A percentile compares a stretch with the other conserved stretches of the same genome.
These are phyloP conservation scores for Asarcornis scutulata DNA, from an alignment of 2,113 vertebrate genomes.

Conservation along the genomic window DNA sequence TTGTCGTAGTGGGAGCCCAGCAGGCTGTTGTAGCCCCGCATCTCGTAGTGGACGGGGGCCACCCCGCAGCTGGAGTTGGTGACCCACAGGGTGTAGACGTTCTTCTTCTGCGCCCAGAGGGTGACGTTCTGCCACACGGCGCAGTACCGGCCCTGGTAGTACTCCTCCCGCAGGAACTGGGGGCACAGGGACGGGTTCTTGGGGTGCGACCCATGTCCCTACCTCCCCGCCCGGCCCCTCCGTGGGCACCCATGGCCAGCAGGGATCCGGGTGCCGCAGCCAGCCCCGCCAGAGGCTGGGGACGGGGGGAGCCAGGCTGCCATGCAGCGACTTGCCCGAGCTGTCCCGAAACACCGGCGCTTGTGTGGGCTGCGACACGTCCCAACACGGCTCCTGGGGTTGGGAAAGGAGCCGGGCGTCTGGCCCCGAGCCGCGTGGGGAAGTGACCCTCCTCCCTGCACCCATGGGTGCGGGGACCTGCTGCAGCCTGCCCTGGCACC, in stretches of 20 bases:
- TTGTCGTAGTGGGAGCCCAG: slow-evolving; percentile 86
- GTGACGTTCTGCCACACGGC: slow-evolving; percentile 84
- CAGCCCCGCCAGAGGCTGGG: neutral
- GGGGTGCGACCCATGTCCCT: rapidly evolving
- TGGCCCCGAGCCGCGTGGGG: neutral
- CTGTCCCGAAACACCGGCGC: rapidly evolving
- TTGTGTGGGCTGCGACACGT: slow-evolving; percentile 2
- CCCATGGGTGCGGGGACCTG: neutral
- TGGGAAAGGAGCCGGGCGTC: neutral
- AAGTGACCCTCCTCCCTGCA: slow-evolving; percentile 22
- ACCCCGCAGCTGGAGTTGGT: slow-evolving; percentile 59
- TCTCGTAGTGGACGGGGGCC: slow-evolving; percentile 81
- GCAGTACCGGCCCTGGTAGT: slow-evolving; percentile 75
- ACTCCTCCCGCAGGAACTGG: slow-evolving; percentile 82
- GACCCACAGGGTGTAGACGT: slow-evolving; percentile 83
- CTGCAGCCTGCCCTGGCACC: neutral
- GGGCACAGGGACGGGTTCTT: neutral
- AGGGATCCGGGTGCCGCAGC: neutral
- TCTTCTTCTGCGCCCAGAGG: slow-evolving; percentile 76
- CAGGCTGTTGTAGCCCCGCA: slow-evolving; percentile 83
- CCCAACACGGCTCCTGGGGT: neutral
- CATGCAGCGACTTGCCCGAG: neutral
- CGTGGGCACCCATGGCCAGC: neutral
- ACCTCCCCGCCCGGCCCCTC: neutral
- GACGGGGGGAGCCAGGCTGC: neutral